Conservation (phyloP, 2,113 vertebrate genomes). For the Mesoclemmys tuberculata region DNA sequence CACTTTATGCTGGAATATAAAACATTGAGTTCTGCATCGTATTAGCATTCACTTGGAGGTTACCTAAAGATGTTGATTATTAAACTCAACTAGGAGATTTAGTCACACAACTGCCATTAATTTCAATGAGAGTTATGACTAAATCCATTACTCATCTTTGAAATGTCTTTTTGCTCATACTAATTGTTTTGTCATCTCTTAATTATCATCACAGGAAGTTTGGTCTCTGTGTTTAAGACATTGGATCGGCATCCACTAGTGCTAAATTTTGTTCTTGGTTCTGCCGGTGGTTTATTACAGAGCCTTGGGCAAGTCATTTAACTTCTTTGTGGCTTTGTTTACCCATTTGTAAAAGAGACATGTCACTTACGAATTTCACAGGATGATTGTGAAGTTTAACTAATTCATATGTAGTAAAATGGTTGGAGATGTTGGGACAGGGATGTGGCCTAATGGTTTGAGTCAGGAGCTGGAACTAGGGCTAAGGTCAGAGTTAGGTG, state of each 20-base stretch:
- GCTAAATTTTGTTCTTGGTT: neutral
- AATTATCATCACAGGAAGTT: neutral
- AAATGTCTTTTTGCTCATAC: neutral
- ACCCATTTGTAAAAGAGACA: neutral
- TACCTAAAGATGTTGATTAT: neutral
- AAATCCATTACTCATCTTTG: neutral
- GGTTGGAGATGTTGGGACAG: neutral
- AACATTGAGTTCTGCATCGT: neutral
- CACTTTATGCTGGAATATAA: neutral
- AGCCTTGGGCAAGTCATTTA: neutral
- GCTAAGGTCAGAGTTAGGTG: too few species aligned
- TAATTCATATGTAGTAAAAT: neutral
- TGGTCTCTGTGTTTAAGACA: neutral
- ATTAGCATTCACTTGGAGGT: neutral
- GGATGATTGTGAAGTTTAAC: neutral
- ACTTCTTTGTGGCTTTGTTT: neutral
- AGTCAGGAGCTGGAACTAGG: too few species aligned
- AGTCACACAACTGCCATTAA: neutral
- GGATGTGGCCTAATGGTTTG: too few species aligned
- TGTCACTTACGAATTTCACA: neutral
- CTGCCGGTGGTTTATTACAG: neutral
- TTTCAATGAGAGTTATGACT: neutral
- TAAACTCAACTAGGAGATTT: neutral
- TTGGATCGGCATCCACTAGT: neutral
- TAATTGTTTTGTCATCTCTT: neutral